These are phyloP conservation scores for Scomber scombrus DNA, from an alignment of 2,113 vertebrate genomes.

Conservation along the genomic window DNA sequence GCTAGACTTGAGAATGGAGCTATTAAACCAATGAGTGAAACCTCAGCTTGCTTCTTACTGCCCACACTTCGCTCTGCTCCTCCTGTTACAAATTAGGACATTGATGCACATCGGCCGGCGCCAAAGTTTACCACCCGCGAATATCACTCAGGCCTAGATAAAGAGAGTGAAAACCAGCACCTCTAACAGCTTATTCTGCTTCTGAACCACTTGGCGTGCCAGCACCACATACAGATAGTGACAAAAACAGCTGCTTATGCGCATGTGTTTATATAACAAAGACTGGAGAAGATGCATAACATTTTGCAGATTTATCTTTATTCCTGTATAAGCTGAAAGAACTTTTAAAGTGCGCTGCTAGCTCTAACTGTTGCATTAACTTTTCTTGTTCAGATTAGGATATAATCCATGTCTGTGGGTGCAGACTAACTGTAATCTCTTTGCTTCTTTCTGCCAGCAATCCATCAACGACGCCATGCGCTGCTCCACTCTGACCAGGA, in stretches of 20 bases:
- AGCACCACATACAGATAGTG: conserved; percentile 52
- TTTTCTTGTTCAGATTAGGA: conserved; percentile 18
- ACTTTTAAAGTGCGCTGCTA: conserved; percentile 12
- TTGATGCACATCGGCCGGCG: conserved; percentile 39
- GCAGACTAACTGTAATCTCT: conserved; percentile 27
- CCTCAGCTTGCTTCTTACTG: conserved; percentile 45
- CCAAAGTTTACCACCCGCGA: conserved; percentile 48
- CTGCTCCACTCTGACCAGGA: conserved; percentile 94
- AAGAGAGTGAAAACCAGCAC: conserved; percentile 41
- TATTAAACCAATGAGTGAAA: conserved; percentile 65
- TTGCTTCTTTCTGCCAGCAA: conserved; percentile 85
- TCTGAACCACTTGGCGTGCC: conserved; percentile 3
- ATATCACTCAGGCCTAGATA: conserved; percentile 44
- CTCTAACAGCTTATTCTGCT: conserved; percentile 25
- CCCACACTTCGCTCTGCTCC: conserved; percentile 56
- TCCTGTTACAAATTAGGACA: conserved; percentile 60
- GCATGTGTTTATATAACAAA: conserved; percentile 12
- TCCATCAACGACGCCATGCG: conserved; percentile 97
- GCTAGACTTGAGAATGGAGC: conserved; percentile 56
- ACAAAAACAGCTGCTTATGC: conserved; percentile 35
- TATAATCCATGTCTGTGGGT: background rate
- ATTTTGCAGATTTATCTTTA: conserved; percentile 4
- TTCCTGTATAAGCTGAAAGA: background rate
- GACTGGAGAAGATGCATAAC: background rate
- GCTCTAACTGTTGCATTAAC: conserved; percentile 40